Base-by-base conservation (phyloP, 2,113 vertebrate species). In the Manacus vitellinus region DNA sequence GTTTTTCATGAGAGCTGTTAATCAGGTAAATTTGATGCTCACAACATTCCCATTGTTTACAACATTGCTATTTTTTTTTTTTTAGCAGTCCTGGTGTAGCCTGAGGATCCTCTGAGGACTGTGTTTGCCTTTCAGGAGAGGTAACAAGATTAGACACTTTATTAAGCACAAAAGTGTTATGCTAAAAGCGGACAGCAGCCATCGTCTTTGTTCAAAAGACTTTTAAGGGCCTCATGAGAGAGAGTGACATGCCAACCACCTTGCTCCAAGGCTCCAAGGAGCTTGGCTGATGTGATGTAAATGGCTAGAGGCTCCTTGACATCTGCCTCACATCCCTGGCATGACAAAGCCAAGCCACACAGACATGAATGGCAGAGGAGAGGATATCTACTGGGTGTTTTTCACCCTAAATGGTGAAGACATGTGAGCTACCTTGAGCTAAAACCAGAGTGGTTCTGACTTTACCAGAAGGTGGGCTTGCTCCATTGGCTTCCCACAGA, bases 61-160 rank as follows among this genome's bases (percentile, higher is more conserved):
- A 59, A 75, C n/a, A 56, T 27, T 52, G 17, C 30, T 66, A 5
- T 30, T 3, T 37, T 62, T 39, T 61, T 61, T 20, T 43, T 41
- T 61, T 55, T 17, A 71, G 10, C 56, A 54, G 43, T 91, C 37
- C 25, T 85, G n/a, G 13, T 72, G 46, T 41, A 79, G 44, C 63
- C 46, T 73, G 82, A 76, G 52, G 37, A 54, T 87, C 31, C n/a
- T 85, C 70, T 70, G 39, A 72, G 54, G 66, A 12, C 41, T 76
- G 58, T 65, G 39, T 85, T 95, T 79, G 28, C 54, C 67, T 95
- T 95, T 89, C n/a, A 76, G 74, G 37, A 73, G 71, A 79, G 58
- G 59, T 85, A 92, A 89, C 87, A 96, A 92, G 84, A 85, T 88
- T 49, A 79, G 51, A 62, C 58, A 65, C 89, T 95, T 91, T 43